Evolutionary conservation across 2,888 invertebrate species (phyloP).

Genomic region (Perdita meconis): DNA sequence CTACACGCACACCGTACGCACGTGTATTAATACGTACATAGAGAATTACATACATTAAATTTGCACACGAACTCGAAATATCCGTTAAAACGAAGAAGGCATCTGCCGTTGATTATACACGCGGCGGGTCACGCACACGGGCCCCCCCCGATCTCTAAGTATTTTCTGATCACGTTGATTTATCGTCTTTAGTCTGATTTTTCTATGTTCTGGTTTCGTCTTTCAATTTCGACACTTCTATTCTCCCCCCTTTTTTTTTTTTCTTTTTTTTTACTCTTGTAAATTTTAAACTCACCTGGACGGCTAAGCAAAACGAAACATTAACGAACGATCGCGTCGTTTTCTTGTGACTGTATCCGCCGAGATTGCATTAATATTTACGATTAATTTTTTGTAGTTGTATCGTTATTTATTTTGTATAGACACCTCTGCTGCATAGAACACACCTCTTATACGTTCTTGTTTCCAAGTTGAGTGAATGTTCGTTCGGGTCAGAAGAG

Average conservation of each 20-base stretch:
- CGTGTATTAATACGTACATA: constrained; percentile 66
- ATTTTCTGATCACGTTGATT: constrained; percentile 36
- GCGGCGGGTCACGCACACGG: constrained; percentile 28
- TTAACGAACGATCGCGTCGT: constrained; percentile 28
- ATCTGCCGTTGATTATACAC: constrained; percentile 41
- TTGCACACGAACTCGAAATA: constrained; percentile 51
- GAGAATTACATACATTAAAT: constrained; percentile 59
- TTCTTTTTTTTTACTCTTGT: neutral
- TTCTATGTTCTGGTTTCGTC: neutral
- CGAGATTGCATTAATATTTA: constrained; percentile 58
- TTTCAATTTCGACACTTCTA: constrained; percentile 1
- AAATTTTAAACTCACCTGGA: neutral
- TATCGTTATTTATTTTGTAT: constrained; percentile 80
- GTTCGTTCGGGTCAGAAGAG: constrained; percentile 47
- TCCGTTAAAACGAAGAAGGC: constrained; percentile 32
- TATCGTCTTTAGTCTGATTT: neutral
- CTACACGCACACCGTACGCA: constrained; percentile 69
- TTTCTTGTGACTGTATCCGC: constrained; percentile 45
- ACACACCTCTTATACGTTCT: constrained; percentile 54
- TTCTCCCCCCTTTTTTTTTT: constrained; percentile 1
- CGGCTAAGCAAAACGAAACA: neutral
- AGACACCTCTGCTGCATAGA: constrained; percentile 71
- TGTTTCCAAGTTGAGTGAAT: constrained; percentile 51
- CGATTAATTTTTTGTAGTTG: constrained; percentile 63
- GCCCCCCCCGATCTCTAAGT: constrained; percentile 22